Conservation (phyloP, 2,113 vertebrate genomes). For the Garra rufa region DNA sequence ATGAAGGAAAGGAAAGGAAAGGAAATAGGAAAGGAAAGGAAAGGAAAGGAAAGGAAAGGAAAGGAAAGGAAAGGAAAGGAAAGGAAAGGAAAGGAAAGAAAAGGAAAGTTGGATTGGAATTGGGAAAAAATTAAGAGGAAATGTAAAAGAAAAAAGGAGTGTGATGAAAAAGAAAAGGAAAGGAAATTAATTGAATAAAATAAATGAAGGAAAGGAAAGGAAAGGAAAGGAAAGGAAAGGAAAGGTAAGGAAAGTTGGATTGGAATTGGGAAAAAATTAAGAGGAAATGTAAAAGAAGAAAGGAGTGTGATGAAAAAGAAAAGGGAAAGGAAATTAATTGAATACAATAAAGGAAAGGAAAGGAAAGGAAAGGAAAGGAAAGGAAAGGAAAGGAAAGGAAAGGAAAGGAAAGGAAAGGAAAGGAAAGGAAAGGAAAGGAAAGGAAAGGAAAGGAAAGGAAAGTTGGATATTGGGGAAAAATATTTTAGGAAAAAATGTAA, state of each 20-base stretch:
- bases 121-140: not conserved
- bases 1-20: not conserved
- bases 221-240: not conserved
- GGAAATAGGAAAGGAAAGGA: no score
- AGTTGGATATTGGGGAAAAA: not conserved
- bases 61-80: not conserved
- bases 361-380: no score
- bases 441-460: slow-evolving; percentile 27
- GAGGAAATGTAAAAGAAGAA: no score
- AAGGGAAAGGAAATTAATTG: no score
- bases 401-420: no score
- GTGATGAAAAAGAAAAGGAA: no score
- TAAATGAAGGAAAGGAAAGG: not conserved
- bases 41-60: not conserved
- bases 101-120: not conserved
- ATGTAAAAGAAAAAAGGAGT: not conserved
- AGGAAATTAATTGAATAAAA: no score
- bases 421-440: not conserved
- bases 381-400: no score
- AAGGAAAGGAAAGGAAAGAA: not conserved
- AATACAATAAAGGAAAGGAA: no score
- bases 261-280: no score
- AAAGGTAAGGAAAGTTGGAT: not conserved
- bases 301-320: no score
- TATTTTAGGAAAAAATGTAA: not conserved